Evolutionary conservation across 2,888 invertebrate genomes (phyloP).

Genomic region (Chrysotoxum bicinctum): DNA sequence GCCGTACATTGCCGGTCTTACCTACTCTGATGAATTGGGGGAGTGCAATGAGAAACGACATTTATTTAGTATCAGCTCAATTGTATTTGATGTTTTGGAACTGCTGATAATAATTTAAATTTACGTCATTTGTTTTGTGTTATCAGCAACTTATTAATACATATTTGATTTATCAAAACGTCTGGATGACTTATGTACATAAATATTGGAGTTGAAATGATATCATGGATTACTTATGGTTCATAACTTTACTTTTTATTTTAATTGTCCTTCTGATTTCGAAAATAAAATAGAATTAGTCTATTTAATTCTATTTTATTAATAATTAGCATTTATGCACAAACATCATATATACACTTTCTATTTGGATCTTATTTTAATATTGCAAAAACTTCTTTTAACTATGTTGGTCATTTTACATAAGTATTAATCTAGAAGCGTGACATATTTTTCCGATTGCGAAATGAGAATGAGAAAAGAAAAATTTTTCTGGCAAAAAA

Average conservation of each 20-base stretch:
- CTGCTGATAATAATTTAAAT: not conserved
- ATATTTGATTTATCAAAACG: not conserved
- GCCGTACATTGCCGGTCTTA: slow-evolving; percentile 8
- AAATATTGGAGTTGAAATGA: not conserved
- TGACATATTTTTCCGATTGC: no score
- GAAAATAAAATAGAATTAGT: no score
- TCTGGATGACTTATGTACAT: not conserved
- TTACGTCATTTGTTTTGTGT: slow-evolving; percentile 9
- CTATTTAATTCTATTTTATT: no score
- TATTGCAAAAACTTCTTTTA: no score
- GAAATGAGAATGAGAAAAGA: no score
- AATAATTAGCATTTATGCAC: no score
- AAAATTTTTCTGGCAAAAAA: no score
- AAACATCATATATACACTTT: no score
- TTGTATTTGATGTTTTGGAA: not conserved
- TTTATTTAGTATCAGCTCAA: not conserved
- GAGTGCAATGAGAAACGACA: not conserved
- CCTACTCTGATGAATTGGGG: not conserved
- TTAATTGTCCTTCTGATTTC: not conserved
- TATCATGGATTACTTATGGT: not conserved
- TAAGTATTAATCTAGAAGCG: no score
- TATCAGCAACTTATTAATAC: not conserved
- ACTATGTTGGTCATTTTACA: no score
- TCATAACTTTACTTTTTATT: not conserved
- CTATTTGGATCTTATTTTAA: no score